Evolutionary conservation across 2,797 vertebrate genomes (phyloP), one percentile per base, ranked within the genome.

Genomic region (Dendrocincla tyrannina): DNA sequence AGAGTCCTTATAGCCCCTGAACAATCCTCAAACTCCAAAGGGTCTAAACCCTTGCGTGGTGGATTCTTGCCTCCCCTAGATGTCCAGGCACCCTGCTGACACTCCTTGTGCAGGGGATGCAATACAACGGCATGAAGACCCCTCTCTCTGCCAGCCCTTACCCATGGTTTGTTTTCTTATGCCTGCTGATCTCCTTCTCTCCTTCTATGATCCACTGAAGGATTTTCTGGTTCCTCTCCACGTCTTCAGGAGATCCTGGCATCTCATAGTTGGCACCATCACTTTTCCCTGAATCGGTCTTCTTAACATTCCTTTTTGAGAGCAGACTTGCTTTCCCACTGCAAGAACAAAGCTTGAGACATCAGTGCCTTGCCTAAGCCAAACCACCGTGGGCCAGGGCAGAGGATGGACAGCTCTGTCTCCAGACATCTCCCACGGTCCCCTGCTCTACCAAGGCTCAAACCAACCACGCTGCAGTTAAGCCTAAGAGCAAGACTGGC

Each of bases 181-280:
- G 98, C 74, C 99, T 98, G 95, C 98, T 98, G 86, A 98, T 98
- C 97, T 99, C 99, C 90, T 99, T 99, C 97, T 99, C 99, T 77
- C 99, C 99, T 94, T 99, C 99, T 95, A 99, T 99, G 97, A 99
- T 99, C 99, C 99, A 99, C 98, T 99, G 98, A 84, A 99, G 97
- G 95, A 99, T 99, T 97, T 99, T 99, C 98, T 99, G 99, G 95
- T 99, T 99, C 93, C 99, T 99, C 97, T 99, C 99, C 69, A 98
- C 88, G 1, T 99, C 99, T 82, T 99, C 99, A 8, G 97, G 96
- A 56, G 98, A 98, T 39, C 98, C 98, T 2, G 98, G 96, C 88
- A 96, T 97, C 73, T 99, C 99, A 39, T 98, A 96, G 89, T 91
- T 97, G 10, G 98, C 96, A 62, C 94, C 86, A 39, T 98, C 97